phyloP scores from a whole-genome alignment of 1,140 invertebrate species.

The Papilio helenus region DNA sequence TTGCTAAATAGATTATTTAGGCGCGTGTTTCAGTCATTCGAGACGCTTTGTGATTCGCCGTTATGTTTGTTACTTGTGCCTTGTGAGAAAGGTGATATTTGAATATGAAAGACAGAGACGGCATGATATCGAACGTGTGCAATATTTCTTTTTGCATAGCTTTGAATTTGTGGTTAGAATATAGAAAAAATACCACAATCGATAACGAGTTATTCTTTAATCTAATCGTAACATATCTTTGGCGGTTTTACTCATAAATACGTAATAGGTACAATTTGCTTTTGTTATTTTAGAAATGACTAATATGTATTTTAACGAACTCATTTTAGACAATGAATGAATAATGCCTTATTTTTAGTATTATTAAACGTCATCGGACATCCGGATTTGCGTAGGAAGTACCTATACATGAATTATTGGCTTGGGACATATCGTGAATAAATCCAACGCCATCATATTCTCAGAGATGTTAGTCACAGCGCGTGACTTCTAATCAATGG shows the following conservation, averaged over 20 bases:
- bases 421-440: slow-evolving; percentile 28
- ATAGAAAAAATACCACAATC: background rate
- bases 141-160: slow-evolving; percentile 21
- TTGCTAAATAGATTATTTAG: slow-evolving; percentile 50
- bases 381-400: slow-evolving; percentile 32
- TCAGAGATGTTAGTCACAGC: slow-evolving; percentile 26
- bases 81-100: slow-evolving; percentile 27
- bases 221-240: slow-evolving; percentile 29
- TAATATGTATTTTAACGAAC: background rate
- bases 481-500: slow-evolving; percentile 8
- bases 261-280: slow-evolving; percentile 1
- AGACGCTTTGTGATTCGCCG: slow-evolving; percentile 9
- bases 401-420: slow-evolving; percentile 28
- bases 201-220: slow-evolving; percentile 24
- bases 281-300: background rate
- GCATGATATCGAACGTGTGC: background rate
- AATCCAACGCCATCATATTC: slow-evolving; percentile 31
- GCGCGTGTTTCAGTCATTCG: slow-evolving; percentile 21
- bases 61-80: background rate
- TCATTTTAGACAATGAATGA: slow-evolving; percentile 15
- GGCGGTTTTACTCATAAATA: slow-evolving; percentile 14
- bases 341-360: background rate
- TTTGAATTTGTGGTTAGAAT: background rate
- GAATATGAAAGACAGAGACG: slow-evolving; percentile 10
- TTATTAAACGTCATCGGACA: slow-evolving; percentile 29